Evolutionary conservation across 2,113 vertebrate species (phyloP), one percentile per base, ranked within the genome.

Genomic region (Chionodraco myersi): DNA sequence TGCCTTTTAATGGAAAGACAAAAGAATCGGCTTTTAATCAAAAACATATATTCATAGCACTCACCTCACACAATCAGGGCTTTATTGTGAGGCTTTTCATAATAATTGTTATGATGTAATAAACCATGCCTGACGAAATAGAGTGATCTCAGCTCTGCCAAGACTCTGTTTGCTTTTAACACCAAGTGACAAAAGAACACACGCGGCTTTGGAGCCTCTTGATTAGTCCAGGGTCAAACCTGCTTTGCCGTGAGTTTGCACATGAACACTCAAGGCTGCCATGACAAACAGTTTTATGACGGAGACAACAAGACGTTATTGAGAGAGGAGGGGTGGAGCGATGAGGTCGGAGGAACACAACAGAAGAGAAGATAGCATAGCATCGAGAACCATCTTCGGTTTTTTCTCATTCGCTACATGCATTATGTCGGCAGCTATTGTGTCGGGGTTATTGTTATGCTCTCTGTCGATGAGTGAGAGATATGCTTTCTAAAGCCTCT

Each of bases 341-440:
- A 13, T 41, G 36, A 41, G 36, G 36, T 41, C 36, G 36, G 36
- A 41, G 36, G 7, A 41, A 41, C 36, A 41, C 36, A 41, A 41
- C 36, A 52, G 48, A 65, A 7, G 75, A 62, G 54, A 65, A 7
- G 75, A 62, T 45, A 26, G 36, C 53, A 45, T 34, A 49, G 49
- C 26, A 26, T 26, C 41, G 59, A 78, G 52, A 78, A 77, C 72
- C 51, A 62, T 72, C 67, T 72, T 89, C 88, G 87, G 80, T 81
- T 81, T 41, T 85, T 77, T 71, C 82, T 85, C 74, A 82, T 87
- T 88, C 86, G 83, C 84, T 78, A 86, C 87, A 58, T 86, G 80
- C 83, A 86, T 89, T 88, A 85, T 79, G 85, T 86, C 73, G 64
- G 74, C 76, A 86, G 75, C 88, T 53, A 86, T 88, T 89, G 91